Percentiles rank a stretch among this genome's conserved stretches.
These are phyloP conservation scores for Micromesistius poutassou DNA, from an alignment of 2,797 vertebrate genomes.

Conservation along the genomic window DNA sequence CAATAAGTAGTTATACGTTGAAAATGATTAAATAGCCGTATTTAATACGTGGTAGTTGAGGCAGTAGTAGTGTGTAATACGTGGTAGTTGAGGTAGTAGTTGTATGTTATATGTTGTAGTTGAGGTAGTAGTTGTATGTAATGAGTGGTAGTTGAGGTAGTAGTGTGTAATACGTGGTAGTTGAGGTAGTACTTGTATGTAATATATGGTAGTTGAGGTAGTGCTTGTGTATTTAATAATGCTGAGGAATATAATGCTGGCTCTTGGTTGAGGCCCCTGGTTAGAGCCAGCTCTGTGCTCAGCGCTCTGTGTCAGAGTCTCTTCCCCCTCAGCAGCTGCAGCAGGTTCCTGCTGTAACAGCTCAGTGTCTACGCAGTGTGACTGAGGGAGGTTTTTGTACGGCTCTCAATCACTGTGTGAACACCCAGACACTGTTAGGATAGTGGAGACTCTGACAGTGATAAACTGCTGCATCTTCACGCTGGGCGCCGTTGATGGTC, in stretches of 20 bases:
- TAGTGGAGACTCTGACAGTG: constrained; percentile 8
- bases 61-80: neutral
- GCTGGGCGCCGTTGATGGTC: neutral
- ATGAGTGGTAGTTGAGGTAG: neutral
- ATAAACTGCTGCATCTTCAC: constrained; percentile 12
- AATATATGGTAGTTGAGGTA: neutral
- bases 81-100: neutral
- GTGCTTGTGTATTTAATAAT: neutral
- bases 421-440: neutral
- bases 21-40: too few relatives aligned
- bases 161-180: neutral
- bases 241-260: neutral
- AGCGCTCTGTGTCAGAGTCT: neutral
- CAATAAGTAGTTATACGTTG: too few relatives aligned
- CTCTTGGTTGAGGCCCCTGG: constrained; percentile 1
- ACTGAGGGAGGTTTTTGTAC: constrained; percentile 11
- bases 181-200: neutral
- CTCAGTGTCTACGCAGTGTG: constrained; percentile 1
- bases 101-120: neutral
- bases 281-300: constrained; percentile 10
- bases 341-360: constrained; percentile 9
- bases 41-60: too few relatives aligned
- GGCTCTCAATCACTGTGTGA: constrained; percentile 8
- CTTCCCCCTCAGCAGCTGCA: too few relatives aligned
- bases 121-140: neutral